A percentile compares a stretch with the other conserved stretches of the same genome.
Evolutionary conservation across 2,797 vertebrate species (phyloP).

Genomic region (Luscinia megarhynchos): DNA sequence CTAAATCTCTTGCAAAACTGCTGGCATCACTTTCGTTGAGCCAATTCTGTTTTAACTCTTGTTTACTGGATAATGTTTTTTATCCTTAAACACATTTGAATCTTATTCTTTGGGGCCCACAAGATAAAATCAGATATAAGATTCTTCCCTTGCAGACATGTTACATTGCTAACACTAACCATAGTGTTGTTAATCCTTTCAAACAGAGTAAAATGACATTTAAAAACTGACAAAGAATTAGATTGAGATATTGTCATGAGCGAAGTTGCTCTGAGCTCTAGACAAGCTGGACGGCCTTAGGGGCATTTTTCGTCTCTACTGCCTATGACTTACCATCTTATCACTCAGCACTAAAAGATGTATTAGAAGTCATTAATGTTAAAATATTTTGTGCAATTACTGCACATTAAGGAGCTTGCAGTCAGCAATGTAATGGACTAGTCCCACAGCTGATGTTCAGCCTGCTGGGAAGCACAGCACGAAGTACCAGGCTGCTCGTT

Average conservation of each 20-base stretch:
- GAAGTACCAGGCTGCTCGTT: neutral
- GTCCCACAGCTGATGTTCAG: neutral
- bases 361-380: slow-evolving; percentile 37
- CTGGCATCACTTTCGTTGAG: neutral
- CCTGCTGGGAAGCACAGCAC: neutral
- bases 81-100: neutral
- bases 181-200: neutral
- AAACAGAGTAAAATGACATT: neutral
- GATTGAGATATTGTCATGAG: neutral
- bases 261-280: neutral
- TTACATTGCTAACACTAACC: neutral
- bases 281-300: neutral
- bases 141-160: neutral
- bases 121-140: neutral
- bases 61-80: neutral
- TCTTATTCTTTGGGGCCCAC: neutral
- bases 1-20: neutral
- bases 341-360: neutral
- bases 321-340: slow-evolving; percentile 3
- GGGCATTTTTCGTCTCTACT: slow-evolving; percentile 27
- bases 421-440: neutral
- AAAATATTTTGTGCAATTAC: slow-evolving; percentile 39
- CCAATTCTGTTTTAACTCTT: neutral
- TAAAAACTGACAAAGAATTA: neutral
- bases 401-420: slow-evolving; percentile 22